A percentile compares a stretch with the other conserved stretches of the same genome.
Conservation (phyloP, 1,140 invertebrate species). For the Scylla paramamosain region DNA sequence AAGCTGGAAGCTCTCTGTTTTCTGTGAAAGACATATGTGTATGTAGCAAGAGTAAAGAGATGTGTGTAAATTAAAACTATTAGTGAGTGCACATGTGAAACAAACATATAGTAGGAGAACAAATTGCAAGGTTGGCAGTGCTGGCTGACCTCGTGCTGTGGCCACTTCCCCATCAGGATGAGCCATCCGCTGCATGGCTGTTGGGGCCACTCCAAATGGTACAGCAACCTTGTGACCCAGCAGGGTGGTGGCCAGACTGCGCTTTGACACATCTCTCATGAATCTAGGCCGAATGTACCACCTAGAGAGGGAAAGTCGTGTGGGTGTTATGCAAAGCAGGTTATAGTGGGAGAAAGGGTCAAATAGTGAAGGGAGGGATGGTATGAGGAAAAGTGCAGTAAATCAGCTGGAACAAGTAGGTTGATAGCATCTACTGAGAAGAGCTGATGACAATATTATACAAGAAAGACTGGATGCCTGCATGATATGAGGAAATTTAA, state of each 20-base stretch:
- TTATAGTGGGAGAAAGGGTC: not conserved
- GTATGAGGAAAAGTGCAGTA: not conserved
- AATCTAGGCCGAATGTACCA: slow-evolving; percentile 89
- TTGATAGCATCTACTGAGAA: too few species aligned
- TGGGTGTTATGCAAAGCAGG: not conserved
- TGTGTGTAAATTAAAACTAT: too few species aligned
- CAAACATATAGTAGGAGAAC: too few species aligned
- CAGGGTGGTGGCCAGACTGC: slow-evolving; percentile 85
- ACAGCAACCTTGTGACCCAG: slow-evolving; percentile 87
- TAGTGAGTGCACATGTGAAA: too few species aligned
- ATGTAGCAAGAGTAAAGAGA: too few species aligned
- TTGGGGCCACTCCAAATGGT: slow-evolving; percentile 93
- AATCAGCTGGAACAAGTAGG: too few species aligned
- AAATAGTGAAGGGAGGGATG: not conserved
- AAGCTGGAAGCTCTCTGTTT: too few species aligned
- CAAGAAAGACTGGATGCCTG: too few species aligned
- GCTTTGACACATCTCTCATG: slow-evolving; percentile 87
- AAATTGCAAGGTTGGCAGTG: too few species aligned
- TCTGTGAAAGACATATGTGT: too few species aligned
- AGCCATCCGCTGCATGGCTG: slow-evolving; percentile 96
- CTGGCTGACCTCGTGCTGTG: slow-evolving; percentile 86
- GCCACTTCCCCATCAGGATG: slow-evolving; percentile 94
- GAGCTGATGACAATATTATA: too few species aligned
- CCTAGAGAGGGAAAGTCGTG: slow-evolving; percentile 81
- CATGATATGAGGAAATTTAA: too few species aligned